phyloP scores from a whole-genome alignment of 2,888 invertebrate species.

The Frankliniella intonsa region DNA sequence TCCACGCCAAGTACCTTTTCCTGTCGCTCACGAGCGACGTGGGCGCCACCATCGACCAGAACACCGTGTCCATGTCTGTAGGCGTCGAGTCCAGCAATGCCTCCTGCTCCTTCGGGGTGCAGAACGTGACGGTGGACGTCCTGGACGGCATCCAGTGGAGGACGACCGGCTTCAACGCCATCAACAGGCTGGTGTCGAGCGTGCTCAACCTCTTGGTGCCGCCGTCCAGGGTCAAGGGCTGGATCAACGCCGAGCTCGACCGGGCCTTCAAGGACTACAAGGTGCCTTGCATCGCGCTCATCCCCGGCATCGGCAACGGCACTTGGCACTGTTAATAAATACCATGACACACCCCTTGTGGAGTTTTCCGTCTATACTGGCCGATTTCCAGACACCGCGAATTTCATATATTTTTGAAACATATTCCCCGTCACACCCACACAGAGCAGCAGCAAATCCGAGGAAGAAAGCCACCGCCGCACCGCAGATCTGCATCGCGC shows the following conservation, averaged over 20 bases:
- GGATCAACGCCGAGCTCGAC: background rate
- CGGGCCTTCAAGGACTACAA: background rate
- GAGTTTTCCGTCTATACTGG: too few relatives aligned
- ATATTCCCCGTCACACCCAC: background rate
- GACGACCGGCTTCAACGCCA: background rate
- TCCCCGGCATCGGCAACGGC: background rate
- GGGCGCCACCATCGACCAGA: background rate
- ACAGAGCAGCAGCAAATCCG: background rate
- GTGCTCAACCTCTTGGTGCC: background rate
- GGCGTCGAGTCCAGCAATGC: background rate
- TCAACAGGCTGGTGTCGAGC: background rate
- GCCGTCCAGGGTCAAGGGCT: background rate
- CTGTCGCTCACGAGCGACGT: background rate
- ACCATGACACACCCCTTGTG: too few relatives aligned
- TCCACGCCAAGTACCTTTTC: constrained; percentile 7
- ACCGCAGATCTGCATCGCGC: background rate
- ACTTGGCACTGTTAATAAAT: too few relatives aligned
- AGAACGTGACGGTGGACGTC: background rate
- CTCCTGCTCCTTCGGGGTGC: background rate
- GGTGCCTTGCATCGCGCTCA: background rate
- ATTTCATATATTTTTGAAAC: too few relatives aligned
- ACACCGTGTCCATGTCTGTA: background rate
- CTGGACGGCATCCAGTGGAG: constrained; percentile 13
- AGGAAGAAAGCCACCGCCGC: background rate
- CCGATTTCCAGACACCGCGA: too few relatives aligned